Evolutionary conservation across 2,113 vertebrate genomes (phyloP).

Genomic region (Suncus etruscus): DNA sequence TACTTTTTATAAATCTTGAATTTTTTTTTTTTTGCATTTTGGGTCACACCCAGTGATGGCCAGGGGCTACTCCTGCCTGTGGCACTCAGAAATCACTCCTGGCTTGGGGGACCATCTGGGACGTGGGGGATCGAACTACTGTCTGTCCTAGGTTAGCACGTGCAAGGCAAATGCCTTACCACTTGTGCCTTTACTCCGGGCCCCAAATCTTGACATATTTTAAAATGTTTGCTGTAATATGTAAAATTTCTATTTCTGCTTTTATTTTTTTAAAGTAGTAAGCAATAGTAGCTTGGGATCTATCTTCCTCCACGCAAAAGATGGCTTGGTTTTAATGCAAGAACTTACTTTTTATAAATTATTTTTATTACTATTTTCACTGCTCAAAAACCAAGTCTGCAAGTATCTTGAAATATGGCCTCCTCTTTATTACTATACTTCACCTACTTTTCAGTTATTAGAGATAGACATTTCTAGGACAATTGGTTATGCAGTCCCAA

Average conservation of each 20-base stretch:
- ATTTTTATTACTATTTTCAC: background rate
- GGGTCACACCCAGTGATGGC: no score
- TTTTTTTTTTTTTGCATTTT: background rate
- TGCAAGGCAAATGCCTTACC: no score
- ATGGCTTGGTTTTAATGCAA: background rate
- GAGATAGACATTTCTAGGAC: background rate
- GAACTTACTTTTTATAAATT: background rate
- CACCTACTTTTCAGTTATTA: background rate
- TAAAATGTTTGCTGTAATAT: background rate
- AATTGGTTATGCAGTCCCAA: background rate
- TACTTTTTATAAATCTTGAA: background rate
- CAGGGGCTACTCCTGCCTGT: no score
- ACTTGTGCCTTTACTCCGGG: no score
- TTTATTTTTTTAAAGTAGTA: background rate
- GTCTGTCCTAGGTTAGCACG: no score
- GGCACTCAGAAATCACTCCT: no score
- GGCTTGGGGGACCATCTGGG: no score
- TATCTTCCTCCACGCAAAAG: background rate
- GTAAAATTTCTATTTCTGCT: background rate
- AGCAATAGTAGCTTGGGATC: background rate
- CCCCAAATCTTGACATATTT: background rate
- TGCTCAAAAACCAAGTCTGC: background rate
- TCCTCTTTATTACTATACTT: background rate
- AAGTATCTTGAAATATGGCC: background rate
- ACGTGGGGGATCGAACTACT: no score